Conservation (phyloP, 2,888 invertebrate genomes). For the Napeogenes sylphis region DNA sequence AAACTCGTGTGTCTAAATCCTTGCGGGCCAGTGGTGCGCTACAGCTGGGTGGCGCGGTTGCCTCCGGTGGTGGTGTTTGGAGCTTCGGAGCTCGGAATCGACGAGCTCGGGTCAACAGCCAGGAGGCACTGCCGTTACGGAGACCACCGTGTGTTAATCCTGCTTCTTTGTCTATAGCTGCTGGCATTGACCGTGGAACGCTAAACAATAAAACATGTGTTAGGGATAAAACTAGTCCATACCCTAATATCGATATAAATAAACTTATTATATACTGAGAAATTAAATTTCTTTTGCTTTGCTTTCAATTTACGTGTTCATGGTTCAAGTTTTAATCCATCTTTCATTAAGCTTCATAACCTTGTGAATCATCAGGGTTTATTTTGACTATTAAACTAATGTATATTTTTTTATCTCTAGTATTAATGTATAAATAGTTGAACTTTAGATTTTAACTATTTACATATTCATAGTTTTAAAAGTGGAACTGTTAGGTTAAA, state of each 20-base stretch:
- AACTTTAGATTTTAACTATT: no score
- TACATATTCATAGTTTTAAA: no score
- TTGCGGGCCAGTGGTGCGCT: conserved; percentile 56
- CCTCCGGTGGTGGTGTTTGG: conserved; percentile 51
- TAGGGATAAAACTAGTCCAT: background rate
- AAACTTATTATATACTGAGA: no score
- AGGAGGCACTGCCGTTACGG: conserved; percentile 55
- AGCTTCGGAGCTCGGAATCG: conserved; percentile 57
- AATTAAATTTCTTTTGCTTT: no score
- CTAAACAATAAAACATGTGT: conserved; percentile 38
- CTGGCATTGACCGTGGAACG: conserved; percentile 50
- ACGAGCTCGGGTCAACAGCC: conserved; percentile 67
- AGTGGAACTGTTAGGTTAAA: no score
- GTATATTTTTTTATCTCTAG: no score
- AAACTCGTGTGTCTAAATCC: conserved; percentile 59
- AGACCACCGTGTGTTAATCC: conserved; percentile 45
- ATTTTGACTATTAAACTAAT: no score
- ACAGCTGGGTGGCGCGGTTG: conserved; percentile 52
- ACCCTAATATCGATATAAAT: background rate
- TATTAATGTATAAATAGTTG: no score
- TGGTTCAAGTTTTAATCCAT: no score
- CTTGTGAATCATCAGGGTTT: no score
- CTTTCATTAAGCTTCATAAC: no score
- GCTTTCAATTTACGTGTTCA: no score
- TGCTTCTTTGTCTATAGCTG: conserved; percentile 50